Evolutionary conservation across 1,140 invertebrate genomes (phyloP), one percentile per base, ranked within the genome.

Genomic region (Hermatobates lingyangjiaoensis): DNA sequence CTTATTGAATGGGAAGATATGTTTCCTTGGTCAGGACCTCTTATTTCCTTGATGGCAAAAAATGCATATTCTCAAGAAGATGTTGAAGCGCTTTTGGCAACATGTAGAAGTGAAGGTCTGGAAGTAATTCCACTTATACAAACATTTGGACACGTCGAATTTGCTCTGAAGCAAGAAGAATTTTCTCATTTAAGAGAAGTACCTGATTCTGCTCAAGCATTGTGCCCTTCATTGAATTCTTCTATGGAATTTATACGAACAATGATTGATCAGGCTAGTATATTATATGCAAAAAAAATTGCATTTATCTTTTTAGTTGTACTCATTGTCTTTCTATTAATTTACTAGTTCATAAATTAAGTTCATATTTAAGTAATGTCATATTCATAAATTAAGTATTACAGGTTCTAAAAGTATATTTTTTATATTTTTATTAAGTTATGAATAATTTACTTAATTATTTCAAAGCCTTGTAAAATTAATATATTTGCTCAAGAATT

Each of bases 1-100:
- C 68, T 96, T 1, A 67, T 95, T 48, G 94, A 98, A 66, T 98
- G 95, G 70, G 94, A 98, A 69, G 94, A 98, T 60, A 95, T 93
- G 86, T 98, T 97, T 67, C 93, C 93, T 0, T 97, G 84, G 65
- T 71, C 68, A 23, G 86, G 79, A 0, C 63, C 66, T 0, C 63
- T 97, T 2, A 66, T 60, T 2, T 59, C 62, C 10, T 66, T 93
- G 5, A 70, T 76, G 1, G 81, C 88, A 2, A 69, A 68, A 27
- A 87, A 92, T 70, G 77, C 79, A 47, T 97, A 95, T 62, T 75
- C 73, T 0, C 71, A 66, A 57, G 63, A 69, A 28, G 79, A 92
- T 56, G 75, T 93, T 1, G 58, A 60, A 15, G 69, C 71, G 18
- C 74, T 91, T 51, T 62, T 80, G 34, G 62, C 69, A 30, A 60